These are phyloP conservation scores for Pyrrhosoma nymphula DNA, from an alignment of 2,888 invertebrate genomes.

Conservation along the genomic window DNA sequence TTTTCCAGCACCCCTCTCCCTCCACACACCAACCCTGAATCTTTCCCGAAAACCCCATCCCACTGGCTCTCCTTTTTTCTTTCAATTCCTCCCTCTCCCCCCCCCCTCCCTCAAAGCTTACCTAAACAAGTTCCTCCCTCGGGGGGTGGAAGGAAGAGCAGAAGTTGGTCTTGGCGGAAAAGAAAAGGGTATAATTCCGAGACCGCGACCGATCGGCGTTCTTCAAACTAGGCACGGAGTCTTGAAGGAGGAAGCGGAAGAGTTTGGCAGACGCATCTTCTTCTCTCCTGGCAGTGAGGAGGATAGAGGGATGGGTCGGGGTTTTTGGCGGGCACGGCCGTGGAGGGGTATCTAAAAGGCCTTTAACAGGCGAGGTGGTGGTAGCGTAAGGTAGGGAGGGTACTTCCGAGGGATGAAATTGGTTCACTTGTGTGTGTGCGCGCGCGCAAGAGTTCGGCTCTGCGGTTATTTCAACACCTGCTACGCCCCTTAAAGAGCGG, in stretches of 20 bases:
- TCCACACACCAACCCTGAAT: neutral
- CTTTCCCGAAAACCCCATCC: neutral
- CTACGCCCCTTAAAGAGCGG: neutral
- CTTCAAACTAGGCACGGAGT: constrained; percentile 19
- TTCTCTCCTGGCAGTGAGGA: neutral
- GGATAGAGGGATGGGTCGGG: neutral
- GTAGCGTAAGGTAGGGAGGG: neutral
- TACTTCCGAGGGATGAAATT: neutral
- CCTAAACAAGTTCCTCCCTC: neutral
- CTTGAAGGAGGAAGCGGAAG: neutral
- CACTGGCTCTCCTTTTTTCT: neutral
- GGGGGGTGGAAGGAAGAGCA: neutral
- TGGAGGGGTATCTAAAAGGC: neutral
- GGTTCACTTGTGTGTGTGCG: neutral
- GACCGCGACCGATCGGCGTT: constrained; percentile 1
- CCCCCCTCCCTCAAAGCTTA: neutral
- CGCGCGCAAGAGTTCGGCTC: neutral
- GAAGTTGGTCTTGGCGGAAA: constrained; percentile 57
- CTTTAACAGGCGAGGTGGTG: too few relatives aligned
- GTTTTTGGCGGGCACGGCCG: neutral
- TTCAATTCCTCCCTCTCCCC: neutral
- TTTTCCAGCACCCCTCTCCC: neutral
- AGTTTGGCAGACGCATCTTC: constrained; percentile 30
- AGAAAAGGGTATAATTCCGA: constrained; percentile 40
- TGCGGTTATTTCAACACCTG: constrained; percentile 26